Evolutionary conservation across 2,888 invertebrate genomes (phyloP), one percentile per base, ranked within the genome.

Genomic region (Operophtera brumata): DNA sequence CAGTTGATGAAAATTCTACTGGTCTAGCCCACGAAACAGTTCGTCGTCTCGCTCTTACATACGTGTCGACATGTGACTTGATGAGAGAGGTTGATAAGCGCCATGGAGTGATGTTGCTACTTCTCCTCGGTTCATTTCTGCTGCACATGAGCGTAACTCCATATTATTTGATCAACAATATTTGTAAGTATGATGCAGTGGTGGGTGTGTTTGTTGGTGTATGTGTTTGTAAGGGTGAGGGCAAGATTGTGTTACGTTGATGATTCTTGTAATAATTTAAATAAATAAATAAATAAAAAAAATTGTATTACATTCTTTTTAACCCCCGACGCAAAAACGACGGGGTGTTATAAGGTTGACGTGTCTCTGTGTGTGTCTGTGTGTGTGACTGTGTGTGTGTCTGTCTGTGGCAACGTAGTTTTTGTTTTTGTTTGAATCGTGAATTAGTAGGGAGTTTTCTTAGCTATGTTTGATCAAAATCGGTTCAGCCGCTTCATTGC

Each of bases 71-170:
- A 1, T 86, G 88, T 57, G 86, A 89, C 20, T 71, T 80, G 1
- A 72, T 89, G 30, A 65, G 75, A 3, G 66, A 80, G 11, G 70
- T 90, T n/a, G 86, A 90, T 61, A 71, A 67, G 6, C 76, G 80
- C 28, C 77, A 79, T 47, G 89, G 90, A 0, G 44, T 80, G 0
- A 73, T 83, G 1, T 64, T 89, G 47, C 62, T 91, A 6, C 66
- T 84, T 1, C 73, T 87, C 1, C 74, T 86, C 11, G 65, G 78
- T 5, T 82, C 87, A 9, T 81, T 84, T 34, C 68, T 91, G 2
- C 70, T 91, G n/a, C 91, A 91, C 51, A 67, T 91, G n/a, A 82
- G 91, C 32, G 82, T 91, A 50, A 86, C 91, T 0, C 91, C 90
- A 0, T 91, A 89, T 59, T 84, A 88, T 63, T 64, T 90, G 13